These are phyloP conservation scores for Sinelater perroti DNA, from an alignment of 2,888 invertebrate genomes.

Conservation along the genomic window DNA sequence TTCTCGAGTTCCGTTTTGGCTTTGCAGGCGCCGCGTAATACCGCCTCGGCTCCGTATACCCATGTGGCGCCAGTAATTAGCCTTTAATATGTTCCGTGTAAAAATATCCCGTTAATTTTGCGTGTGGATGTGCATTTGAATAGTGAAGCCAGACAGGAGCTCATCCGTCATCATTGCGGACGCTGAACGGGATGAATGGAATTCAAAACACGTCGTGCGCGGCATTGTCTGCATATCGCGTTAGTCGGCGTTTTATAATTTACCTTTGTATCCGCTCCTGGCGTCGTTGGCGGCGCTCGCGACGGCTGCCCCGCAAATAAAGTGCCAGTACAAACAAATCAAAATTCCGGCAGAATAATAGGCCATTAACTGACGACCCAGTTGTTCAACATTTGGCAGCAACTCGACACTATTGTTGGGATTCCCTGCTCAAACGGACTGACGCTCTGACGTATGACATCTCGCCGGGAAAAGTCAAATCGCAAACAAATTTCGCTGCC, in stretches of 20 bases:
- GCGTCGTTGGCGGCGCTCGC: conserved; percentile 32
- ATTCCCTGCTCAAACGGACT: conserved; percentile 24
- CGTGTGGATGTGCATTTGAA: conserved; percentile 31
- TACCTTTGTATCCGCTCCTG: conserved; percentile 44
- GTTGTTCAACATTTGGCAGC: conserved; percentile 37
- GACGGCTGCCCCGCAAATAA: conserved; percentile 40
- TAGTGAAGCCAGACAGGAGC: conserved; percentile 28
- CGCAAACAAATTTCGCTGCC: too few relatives aligned
- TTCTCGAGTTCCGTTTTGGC: conserved; percentile 13
- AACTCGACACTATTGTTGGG: conserved; percentile 37
- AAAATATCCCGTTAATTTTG: conserved; percentile 26
- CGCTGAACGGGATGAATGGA: conserved; percentile 33
- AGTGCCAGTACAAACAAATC: conserved; percentile 46
- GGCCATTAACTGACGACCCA: conserved; percentile 43
- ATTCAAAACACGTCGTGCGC: conserved; percentile 34
- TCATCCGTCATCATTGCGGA: conserved; percentile 31
- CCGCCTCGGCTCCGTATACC: conserved; percentile 1
- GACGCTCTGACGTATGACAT: conserved; percentile 30
- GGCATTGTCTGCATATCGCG: conserved; percentile 37
- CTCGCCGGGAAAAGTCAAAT: conserved; percentile 16
- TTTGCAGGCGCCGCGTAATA: conserved; percentile 10
- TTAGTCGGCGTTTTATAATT: conserved; percentile 46
- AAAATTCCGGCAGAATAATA: conserved; percentile 43
- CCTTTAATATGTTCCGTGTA: conserved; percentile 26
- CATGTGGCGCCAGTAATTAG: conserved; percentile 20